phyloP scores from a whole-genome alignment of 2,797 vertebrate genomes.

The Cuniculus paca region DNA sequence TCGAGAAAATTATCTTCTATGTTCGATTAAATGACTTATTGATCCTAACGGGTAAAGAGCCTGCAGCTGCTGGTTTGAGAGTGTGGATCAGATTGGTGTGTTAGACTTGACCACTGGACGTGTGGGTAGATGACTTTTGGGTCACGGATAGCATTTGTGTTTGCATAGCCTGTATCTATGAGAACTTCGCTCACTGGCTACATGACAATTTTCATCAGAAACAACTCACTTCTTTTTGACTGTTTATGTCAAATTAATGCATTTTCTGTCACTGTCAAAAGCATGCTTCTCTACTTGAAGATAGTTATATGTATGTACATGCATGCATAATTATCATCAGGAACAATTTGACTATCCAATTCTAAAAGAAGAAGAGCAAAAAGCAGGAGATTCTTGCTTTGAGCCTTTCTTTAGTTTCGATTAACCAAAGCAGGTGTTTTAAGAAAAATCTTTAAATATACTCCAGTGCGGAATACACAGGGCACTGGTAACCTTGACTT shows the following conservation, averaged over 20 bases:
- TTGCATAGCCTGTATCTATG: conserved; percentile 5
- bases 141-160: not conserved
- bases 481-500: not conserved
- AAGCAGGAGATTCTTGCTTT: conserved; percentile 41
- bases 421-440: conserved; percentile 67
- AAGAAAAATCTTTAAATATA: conserved; percentile 64
- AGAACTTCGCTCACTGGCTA: conserved; percentile 1
- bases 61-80: not conserved
- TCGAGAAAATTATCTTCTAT: conserved; percentile 14
- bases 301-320: conserved; percentile 45
- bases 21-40: conserved; percentile 15
- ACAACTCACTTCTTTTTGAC: conserved; percentile 59
- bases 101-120: not conserved
- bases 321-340: conserved; percentile 60
- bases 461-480: not conserved
- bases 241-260: conserved; percentile 66
- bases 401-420: conserved; percentile 45
- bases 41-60: not conserved
- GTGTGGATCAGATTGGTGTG: not conserved
- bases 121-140: not conserved
- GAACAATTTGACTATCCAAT: conserved; percentile 64
- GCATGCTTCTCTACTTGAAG: conserved; percentile 60
- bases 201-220: conserved; percentile 58
- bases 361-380: conserved; percentile 69
- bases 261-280: conserved; percentile 73